Base-by-base conservation (phyloP, 2,888 invertebrate species). In the Galerucella nymphaeae region DNA sequence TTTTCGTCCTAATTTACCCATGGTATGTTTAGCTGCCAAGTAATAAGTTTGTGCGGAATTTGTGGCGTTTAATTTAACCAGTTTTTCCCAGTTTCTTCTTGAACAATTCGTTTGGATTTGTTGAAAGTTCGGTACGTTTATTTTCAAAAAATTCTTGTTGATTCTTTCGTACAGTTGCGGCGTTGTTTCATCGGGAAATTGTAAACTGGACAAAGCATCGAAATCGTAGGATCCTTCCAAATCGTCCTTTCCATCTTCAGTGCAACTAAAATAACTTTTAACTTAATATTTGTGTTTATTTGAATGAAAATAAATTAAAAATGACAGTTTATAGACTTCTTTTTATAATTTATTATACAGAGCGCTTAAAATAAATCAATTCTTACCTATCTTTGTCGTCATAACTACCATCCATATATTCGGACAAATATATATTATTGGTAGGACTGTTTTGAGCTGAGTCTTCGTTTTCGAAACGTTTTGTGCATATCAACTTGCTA, bases 11-110 rank as follows among this genome's bases (percentile, higher is more conserved):
- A 85, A 81, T 78, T 86, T 89, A 75, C 89, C 89, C 76, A 91
- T 90, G 6, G 90, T 90, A 42, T 93, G 90, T 78, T 92, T 91
- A 38, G 93, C 90, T 1, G 93, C 89, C 66, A 94, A 87, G 84
- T 93, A 91, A 85, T 94, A 94, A 48, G 81, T 80, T 30, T 75
- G 74, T 8, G 67, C 67, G 38, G 79, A 76, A 62, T 74, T 76
- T 63, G 89, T 88, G 0, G 93, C 91, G 66, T 91, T 90, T 16
- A 93, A 82, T 14, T 90, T 89, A 79, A 93, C 90, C 3, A 93
- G 85, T 81, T 91, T 93, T 23, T 90, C 89, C 75, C 90, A 89
- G 14, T 90, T 88, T 74, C 90, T 88, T 82, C 90, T 90, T 0
- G 93, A 91, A 75, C 92, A 93, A 41, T 91, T 88, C 14, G 93